Conservation (phyloP, 1,140 invertebrate species). For the Micrasema longulum region DNA sequence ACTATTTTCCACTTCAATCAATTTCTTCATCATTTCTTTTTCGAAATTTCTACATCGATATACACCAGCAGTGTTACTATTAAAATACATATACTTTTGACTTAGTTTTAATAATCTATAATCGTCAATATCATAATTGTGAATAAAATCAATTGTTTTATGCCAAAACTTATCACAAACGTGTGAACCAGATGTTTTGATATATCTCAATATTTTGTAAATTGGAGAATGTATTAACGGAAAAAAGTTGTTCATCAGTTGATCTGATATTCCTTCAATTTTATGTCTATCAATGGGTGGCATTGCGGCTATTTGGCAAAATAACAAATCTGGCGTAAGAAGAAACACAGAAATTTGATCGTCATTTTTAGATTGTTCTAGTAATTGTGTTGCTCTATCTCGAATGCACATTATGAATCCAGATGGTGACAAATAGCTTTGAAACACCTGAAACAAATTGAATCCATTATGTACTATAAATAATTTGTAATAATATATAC, state of each 20-base stretch:
- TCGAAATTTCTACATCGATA: slow-evolving; percentile 61
- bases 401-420: slow-evolving; percentile 23
- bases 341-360: slow-evolving; percentile 22
- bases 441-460: slow-evolving; percentile 37
- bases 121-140: slow-evolving; percentile 47
- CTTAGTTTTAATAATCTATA: slow-evolving; percentile 56
- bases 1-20: slow-evolving; percentile 9
- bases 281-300: slow-evolving; percentile 38
- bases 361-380: slow-evolving; percentile 36
- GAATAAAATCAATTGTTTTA: slow-evolving; percentile 53
- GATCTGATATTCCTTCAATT: slow-evolving; percentile 55
- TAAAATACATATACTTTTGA: slow-evolving; percentile 63
- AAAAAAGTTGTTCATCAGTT: slow-evolving; percentile 53
- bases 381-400: slow-evolving; percentile 28
- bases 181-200: slow-evolving; percentile 57
- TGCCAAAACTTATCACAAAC: slow-evolving; percentile 58
- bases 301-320: slow-evolving; percentile 55
- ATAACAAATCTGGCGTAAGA: slow-evolving; percentile 36
- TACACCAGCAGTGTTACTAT: slow-evolving; percentile 57
- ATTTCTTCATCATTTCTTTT: slow-evolving; percentile 54
- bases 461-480: too few species aligned
- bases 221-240: slow-evolving; percentile 51
- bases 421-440: slow-evolving; percentile 25
- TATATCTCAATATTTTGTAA: slow-evolving; percentile 57
- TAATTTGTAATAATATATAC: too few species aligned